A percentile compares a stretch with the other conserved stretches of the same genome.
phyloP scores from a whole-genome alignment of 2,113 vertebrate genomes.

The Paratilapia polleni region DNA sequence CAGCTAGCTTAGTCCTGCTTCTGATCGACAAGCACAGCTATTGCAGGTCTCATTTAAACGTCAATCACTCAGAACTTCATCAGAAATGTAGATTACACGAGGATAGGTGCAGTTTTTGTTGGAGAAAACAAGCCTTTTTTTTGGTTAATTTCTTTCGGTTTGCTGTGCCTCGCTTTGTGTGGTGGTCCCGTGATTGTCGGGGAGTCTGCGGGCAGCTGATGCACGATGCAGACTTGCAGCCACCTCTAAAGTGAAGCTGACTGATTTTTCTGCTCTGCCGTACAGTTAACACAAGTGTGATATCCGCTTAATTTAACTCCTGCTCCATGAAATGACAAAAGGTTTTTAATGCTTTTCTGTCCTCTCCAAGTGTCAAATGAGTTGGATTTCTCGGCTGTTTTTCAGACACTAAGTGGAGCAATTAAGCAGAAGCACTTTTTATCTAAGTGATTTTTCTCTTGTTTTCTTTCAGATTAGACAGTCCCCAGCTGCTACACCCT shows the following conservation, averaged over 20 bases:
- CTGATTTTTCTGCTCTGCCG: background rate
- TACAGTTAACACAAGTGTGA: background rate
- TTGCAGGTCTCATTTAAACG: fast-evolving
- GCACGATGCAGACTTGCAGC: background rate
- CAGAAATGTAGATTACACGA: fast-evolving
- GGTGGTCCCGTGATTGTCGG: background rate
- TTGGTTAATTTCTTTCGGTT: fast-evolving
- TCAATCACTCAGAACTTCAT: fast-evolving
- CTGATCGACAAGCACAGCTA: background rate
- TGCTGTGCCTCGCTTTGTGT: conserved; percentile 43
- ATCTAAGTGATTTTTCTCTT: background rate
- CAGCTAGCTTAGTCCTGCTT: conserved; percentile 33
- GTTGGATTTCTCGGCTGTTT: background rate
- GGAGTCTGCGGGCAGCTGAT: background rate
- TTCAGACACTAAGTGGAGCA: background rate
- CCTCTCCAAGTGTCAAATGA: background rate
- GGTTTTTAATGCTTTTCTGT: background rate
- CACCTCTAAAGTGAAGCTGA: background rate
- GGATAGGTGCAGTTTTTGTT: fast-evolving
- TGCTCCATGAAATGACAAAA: background rate
- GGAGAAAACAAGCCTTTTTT: background rate
- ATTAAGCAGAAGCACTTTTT: background rate
- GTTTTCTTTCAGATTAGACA: conserved; percentile 61
- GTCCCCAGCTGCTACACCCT: conserved; percentile 5
- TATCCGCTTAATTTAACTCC: background rate